These are phyloP conservation scores for Molossus alvarezi DNA, from an alignment of 2,797 vertebrate species.

Conservation along the genomic window DNA sequence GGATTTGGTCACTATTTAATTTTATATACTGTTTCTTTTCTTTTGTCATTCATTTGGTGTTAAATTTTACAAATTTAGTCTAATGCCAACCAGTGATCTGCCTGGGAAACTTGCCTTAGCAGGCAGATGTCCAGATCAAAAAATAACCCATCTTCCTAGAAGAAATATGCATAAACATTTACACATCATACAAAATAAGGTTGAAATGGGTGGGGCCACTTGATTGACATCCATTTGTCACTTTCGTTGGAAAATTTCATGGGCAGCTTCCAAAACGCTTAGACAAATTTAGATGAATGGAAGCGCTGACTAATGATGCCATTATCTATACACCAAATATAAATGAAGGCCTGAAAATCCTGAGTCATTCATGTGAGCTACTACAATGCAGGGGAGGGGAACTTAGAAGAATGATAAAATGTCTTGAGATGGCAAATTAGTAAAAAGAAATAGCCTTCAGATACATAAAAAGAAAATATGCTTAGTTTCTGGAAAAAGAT, in stretches of 20 bases:
- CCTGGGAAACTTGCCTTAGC: conserved; percentile 79
- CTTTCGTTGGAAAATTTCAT: conserved; percentile 79
- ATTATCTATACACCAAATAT: conserved; percentile 70
- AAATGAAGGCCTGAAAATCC: conserved; percentile 73
- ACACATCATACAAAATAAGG: conserved; percentile 76
- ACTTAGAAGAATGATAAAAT: conserved; percentile 56
- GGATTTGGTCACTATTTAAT: conserved; percentile 74
- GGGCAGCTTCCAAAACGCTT: conserved; percentile 76
- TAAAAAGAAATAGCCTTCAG: conserved; percentile 70
- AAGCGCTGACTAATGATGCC: conserved; percentile 74
- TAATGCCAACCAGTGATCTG: conserved; percentile 72
- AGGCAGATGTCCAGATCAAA: conserved; percentile 76
- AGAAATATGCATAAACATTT: conserved; percentile 69
- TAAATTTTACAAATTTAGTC: conserved; percentile 79
- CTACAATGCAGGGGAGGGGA: conserved; percentile 39
- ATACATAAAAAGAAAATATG: conserved; percentile 63
- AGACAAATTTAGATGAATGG: conserved; percentile 79
- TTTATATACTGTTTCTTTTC: conserved; percentile 68
- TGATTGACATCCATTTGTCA: conserved; percentile 73
- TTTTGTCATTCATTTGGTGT: conserved; percentile 75
- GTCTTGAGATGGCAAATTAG: conserved; percentile 70
- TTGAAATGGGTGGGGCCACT: conserved; percentile 70
- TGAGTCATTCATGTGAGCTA: conserved; percentile 62
- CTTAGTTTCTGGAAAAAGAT: conserved; percentile 59
- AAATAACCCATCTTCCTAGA: conserved; percentile 47